phyloP scores from a whole-genome alignment of 2,888 invertebrate genomes.

The Cantharis rustica region DNA sequence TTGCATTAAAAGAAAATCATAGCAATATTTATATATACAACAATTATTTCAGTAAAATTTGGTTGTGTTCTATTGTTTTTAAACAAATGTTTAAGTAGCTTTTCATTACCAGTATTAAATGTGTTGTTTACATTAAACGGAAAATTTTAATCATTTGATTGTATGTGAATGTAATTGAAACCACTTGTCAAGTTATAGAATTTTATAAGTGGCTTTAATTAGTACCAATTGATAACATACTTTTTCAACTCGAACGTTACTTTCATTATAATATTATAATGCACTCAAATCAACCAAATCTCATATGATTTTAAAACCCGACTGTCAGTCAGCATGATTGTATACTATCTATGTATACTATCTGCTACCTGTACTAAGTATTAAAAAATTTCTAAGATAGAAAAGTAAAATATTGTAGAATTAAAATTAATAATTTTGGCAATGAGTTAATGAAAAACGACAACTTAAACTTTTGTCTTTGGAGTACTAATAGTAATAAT shows the following conservation, averaged over 20 bases:
- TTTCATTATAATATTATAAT: neutral
- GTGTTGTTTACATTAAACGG: neutral
- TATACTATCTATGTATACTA: too few relatives aligned
- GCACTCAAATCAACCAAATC: neutral
- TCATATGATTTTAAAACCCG: neutral
- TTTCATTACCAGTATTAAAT: neutral
- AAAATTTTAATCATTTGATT: neutral
- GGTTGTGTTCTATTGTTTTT: neutral
- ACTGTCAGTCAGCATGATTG: neutral
- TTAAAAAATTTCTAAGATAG: neutral
- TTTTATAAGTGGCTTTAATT: neutral
- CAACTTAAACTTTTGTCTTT: neutral
- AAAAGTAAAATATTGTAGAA: neutral
- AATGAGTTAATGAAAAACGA: neutral
- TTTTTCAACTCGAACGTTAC: neutral
- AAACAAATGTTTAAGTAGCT: neutral
- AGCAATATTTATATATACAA: too few relatives aligned
- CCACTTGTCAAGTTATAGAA: neutral
- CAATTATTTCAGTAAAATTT: neutral
- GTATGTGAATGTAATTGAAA: neutral
- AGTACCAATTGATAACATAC: slow-evolving; percentile 1
- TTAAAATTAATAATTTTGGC: neutral
- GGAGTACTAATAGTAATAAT: neutral
- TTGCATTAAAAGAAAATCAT: too few relatives aligned
- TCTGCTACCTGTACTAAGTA: neutral